Percentiles rank a stretch among this genome's conserved stretches.
phyloP scores from a whole-genome alignment of 2,888 invertebrate species.

The Uloborus plumipes region DNA sequence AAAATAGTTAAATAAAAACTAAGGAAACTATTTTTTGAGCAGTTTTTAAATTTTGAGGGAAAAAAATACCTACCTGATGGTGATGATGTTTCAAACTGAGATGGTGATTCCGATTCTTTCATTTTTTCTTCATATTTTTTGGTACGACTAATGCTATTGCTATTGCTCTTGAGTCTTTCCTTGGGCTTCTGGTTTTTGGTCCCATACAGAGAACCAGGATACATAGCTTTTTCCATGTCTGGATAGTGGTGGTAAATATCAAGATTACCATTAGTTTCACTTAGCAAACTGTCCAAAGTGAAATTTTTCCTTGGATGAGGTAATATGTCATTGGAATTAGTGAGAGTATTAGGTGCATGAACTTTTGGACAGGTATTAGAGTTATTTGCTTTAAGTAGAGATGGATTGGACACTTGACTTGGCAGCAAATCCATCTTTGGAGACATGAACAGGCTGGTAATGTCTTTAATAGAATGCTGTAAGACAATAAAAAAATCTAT shows the following conservation, averaged over 20 bases:
- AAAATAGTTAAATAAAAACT: too few species aligned
- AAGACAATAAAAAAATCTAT: conserved; percentile 1
- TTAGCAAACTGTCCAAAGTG: conserved; percentile 50
- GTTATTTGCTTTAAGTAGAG: conserved; percentile 47
- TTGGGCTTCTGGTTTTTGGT: conserved; percentile 39
- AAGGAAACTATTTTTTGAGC: too few species aligned
- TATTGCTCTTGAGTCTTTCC: conserved; percentile 25
- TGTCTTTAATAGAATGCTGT: conserved; percentile 53
- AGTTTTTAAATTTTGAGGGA: too few species aligned
- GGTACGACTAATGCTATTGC: conserved; percentile 28
- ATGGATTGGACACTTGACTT: conserved; percentile 37
- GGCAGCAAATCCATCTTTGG: conserved; percentile 50
- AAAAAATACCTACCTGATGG: conserved; percentile 30
- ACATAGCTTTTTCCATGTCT: conserved; percentile 42
- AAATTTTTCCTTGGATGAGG: conserved; percentile 54
- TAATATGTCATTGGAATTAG: conserved; percentile 41
- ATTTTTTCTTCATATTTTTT: conserved; percentile 56
- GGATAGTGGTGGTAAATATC: conserved; percentile 28
- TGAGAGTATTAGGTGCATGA: conserved; percentile 47
- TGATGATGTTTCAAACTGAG: conserved; percentile 51
- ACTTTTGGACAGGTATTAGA: conserved; percentile 40
- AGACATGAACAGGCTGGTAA: conserved; percentile 47
- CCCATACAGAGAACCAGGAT: conserved; percentile 24
- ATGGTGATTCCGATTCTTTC: conserved; percentile 50
- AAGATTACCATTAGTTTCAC: conserved; percentile 56